Percentiles rank a stretch among this genome's conserved stretches.
Conservation (phyloP, 2,797 vertebrate species). For the Myotis pilosus region DNA sequence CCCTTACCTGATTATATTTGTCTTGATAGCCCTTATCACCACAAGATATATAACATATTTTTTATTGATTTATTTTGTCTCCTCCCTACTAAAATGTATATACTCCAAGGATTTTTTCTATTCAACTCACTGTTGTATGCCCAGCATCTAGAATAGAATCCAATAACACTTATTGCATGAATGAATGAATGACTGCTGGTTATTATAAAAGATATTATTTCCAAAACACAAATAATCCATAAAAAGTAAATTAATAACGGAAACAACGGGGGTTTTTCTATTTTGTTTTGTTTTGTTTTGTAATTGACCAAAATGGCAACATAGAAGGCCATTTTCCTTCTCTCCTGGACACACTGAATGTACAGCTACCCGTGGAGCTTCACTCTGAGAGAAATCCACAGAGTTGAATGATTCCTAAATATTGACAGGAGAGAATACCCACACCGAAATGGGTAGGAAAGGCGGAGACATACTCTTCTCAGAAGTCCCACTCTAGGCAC, state of each 20-base stretch:
- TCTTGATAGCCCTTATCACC: not conserved
- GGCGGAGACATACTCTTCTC: not conserved
- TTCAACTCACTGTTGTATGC: not conserved
- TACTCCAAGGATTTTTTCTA: not conserved
- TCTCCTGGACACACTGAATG: not conserved
- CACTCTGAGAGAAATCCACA: not conserved
- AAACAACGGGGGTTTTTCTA: not conserved
- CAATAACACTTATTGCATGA: not conserved
- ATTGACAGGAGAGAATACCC: not conserved
- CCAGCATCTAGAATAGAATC: not conserved
- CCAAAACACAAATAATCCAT: not conserved
- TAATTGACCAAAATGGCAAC: not conserved
- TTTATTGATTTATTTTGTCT: not conserved
- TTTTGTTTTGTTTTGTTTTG: not conserved
- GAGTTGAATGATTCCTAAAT: not conserved
- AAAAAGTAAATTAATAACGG: constrained; percentile 22
- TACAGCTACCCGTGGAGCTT: not conserved
- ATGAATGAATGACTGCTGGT: not conserved
- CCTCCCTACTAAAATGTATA: not conserved
- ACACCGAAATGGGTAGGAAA: not conserved
- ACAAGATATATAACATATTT: not conserved
- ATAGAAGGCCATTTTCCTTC: not conserved
- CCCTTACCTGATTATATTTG: not conserved
- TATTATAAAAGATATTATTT: not conserved
- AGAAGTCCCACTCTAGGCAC: not conserved